Evolutionary conservation across 2,888 invertebrate genomes (phyloP).

Genomic region (Clepsis dumicolana): DNA sequence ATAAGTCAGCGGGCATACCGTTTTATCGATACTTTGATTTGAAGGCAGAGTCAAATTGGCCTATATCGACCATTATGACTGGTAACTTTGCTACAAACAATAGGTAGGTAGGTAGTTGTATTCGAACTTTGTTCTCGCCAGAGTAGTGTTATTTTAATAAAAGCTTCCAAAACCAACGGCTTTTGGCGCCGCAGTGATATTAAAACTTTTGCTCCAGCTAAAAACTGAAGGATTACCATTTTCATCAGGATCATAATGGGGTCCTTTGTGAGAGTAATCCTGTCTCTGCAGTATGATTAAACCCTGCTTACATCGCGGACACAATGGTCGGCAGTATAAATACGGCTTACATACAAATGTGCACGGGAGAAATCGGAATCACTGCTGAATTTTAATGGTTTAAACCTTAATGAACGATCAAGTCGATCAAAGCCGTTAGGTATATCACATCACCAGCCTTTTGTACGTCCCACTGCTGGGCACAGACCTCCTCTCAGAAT

Average conservation of each 20-base stretch:
- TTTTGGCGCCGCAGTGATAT: conserved; percentile 25
- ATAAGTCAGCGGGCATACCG: no score
- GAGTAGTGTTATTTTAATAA: neutral
- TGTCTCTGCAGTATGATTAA: conserved; percentile 47
- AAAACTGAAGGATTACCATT: conserved; percentile 43
- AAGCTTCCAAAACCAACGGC: neutral
- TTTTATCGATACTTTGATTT: no score
- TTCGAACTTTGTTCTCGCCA: neutral
- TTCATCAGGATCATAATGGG: conserved; percentile 45
- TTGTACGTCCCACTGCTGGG: no score
- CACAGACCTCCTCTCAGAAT: no score
- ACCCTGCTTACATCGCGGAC: conserved; percentile 42
- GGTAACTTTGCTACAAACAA: no score
- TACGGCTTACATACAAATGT: conserved; percentile 28
- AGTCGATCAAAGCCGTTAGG: no score
- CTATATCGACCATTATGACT: no score
- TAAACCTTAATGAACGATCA: no score
- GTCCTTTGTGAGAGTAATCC: conserved; percentile 38
- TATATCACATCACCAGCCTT: no score
- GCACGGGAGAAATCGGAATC: neutral
- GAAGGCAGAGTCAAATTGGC: no score
- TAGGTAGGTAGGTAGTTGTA: neutral
- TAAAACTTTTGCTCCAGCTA: conserved; percentile 34
- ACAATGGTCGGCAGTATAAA: conserved; percentile 44
- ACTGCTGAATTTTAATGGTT: no score